Percentiles rank a stretch among this genome's conserved stretches.
Conservation (phyloP, 2,797 vertebrate genomes). For the Neoniphon sammara region DNA sequence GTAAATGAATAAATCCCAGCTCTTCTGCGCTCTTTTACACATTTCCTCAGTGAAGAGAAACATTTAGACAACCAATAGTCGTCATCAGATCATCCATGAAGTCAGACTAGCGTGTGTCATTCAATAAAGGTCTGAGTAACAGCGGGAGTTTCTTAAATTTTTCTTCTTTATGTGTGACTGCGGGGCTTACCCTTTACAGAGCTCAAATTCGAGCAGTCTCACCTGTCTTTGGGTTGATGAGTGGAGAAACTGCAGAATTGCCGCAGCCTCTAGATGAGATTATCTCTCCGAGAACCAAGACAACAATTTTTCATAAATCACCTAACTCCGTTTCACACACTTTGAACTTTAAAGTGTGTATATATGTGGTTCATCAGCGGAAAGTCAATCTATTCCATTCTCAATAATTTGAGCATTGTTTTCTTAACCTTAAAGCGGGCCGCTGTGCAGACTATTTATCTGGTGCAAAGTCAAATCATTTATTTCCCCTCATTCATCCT, state of each 20-base stretch:
- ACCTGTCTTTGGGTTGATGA: constrained; percentile 28
- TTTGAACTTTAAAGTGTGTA: constrained; percentile 39
- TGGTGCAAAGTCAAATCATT: constrained; percentile 80
- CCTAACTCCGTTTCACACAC: constrained; percentile 1
- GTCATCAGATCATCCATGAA: constrained; percentile 34
- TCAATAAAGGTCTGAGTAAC: constrained; percentile 42
- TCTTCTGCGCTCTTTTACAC: not conserved
- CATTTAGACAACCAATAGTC: not conserved
- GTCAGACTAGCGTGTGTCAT: constrained; percentile 20
- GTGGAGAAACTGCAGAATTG: constrained; percentile 23
- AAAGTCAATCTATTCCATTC: constrained; percentile 4
- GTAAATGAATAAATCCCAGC: constrained; percentile 2
- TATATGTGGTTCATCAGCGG: not conserved
- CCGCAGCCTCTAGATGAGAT: constrained; percentile 42
- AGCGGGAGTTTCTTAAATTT: constrained; percentile 31
- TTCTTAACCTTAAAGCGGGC: constrained; percentile 51
- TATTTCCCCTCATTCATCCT: constrained; percentile 80
- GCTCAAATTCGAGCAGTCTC: constrained; percentile 51
- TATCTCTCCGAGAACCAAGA: constrained; percentile 49
- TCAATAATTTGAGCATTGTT: constrained; percentile 35
- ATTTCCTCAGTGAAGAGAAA: constrained; percentile 17
- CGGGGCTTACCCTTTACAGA: constrained; percentile 2
- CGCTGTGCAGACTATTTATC: constrained; percentile 69
- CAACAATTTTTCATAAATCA: constrained; percentile 23
- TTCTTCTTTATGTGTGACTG: constrained; percentile 62